phyloP scores from a whole-genome alignment of 2,797 vertebrate genomes.

The Chrysocyon brachyurus region DNA sequence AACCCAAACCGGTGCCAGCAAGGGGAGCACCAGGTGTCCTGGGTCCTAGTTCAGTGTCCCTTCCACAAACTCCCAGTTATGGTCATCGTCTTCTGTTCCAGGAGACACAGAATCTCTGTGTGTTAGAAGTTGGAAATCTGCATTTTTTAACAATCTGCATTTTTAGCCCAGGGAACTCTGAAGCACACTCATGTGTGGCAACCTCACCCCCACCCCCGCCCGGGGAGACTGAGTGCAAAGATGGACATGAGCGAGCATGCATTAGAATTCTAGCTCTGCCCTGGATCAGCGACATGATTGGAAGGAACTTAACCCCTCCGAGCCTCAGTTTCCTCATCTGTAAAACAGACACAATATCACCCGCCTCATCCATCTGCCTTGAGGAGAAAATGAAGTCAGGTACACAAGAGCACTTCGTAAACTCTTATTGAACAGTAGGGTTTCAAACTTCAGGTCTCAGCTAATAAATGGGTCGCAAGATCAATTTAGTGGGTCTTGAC shows the following conservation, averaged over 20 bases:
- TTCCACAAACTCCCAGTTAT: too few species aligned
- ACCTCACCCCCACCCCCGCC: background rate
- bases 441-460: background rate
- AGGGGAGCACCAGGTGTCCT: background rate
- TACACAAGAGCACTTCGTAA: background rate
- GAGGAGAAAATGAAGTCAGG: background rate
- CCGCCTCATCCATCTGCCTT: background rate
- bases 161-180: background rate
- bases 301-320: background rate
- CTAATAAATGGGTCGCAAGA: background rate
- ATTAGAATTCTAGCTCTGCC: background rate
- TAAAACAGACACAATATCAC: background rate
- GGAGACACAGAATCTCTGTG: background rate
- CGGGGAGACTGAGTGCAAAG: background rate
- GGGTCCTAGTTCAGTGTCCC: background rate
- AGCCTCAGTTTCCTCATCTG: background rate
- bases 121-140: background rate
- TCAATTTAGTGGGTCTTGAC: background rate
- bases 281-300: accelerated
- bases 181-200: background rate
- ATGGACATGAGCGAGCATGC: accelerated
- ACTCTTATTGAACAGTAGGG: background rate
- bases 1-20: background rate
- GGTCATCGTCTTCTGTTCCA: background rate
- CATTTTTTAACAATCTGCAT: background rate